Evolutionary conservation across 2,888 invertebrate genomes (phyloP), one percentile per base, ranked within the genome.

Genomic region (Ornithoptera alexandrae): DNA sequence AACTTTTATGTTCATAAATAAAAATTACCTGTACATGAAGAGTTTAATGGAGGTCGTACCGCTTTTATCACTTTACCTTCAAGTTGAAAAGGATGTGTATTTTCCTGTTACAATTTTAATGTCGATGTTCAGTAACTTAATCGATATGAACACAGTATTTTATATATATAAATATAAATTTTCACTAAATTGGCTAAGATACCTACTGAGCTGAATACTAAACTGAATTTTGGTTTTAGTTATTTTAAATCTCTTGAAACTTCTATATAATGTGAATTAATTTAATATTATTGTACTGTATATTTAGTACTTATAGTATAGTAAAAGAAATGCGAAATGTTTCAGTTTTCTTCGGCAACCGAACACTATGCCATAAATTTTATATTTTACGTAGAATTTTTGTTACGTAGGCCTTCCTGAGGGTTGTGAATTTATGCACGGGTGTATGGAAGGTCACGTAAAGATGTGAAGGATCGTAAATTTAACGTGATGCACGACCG

Each of bases 381-480:
- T 63, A 68, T 57, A 68, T 63, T 68, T 68, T 59, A 68, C 62
- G 68, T 63, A 30, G 46, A 46, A 63, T 62, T 57, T 68, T 67
- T 36, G 20, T 42, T 30, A 58, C 12, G 24, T 39, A n/a, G 57
- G 58, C 56, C 46, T 62, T 65, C 60, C 58, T 50, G 62, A 61
- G 50, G 46, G 22, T 62, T 62, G 50, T 30, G 53, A 69, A 69
- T 69, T 69, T 69, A 66, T 66, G 62, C 65, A 69, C 69, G 68
- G 64, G 50, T 64, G 65, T 69, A 69, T 65, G 65, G 46, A 62
- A 69, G 65, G 69, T 69, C 69, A 69, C 69, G 65, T 66, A 69
- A 69, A 50, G 57, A 65, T 66, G 57, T 65, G 69, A 58, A 69
- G 69, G 62, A 57, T 56, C 69, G 62, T 69, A 69, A 69, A 69